Percentiles rank a stretch among this genome's conserved stretches.
Evolutionary conservation across 92 coral and sea anemone genomes (phyloP).

Genomic region (Heliopora coerulea): DNA sequence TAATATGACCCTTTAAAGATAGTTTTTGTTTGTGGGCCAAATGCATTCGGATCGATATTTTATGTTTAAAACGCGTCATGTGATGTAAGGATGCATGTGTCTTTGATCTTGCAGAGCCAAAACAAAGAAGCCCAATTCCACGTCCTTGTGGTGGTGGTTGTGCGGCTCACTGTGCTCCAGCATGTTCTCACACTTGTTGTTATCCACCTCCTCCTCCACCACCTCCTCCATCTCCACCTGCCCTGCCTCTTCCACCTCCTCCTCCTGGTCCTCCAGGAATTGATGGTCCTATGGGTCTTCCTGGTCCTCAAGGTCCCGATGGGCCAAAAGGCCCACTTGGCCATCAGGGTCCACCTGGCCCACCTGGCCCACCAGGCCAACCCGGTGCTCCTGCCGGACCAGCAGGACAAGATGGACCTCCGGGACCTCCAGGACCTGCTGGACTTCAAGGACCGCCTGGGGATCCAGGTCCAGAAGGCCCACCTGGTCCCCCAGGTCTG

Average conservation of each 20-base stretch:
- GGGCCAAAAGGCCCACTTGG: slow-evolving; percentile 99
- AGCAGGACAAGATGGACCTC: slow-evolving; percentile 97
- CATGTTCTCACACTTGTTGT: slow-evolving; percentile 84
- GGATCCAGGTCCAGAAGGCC: slow-evolving; percentile 94
- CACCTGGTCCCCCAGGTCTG: slow-evolving; percentile 83
- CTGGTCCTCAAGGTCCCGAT: slow-evolving; percentile 97
- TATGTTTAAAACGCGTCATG: too few relatives aligned
- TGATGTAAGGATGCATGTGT: too few relatives aligned
- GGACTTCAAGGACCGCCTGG: slow-evolving; percentile 99
- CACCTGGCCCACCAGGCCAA: slow-evolving; percentile 93
- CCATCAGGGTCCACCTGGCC: slow-evolving; percentile 94
- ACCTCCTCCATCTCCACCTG: slow-evolving; percentile 88
- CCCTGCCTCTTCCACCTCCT: slow-evolving; percentile 98
- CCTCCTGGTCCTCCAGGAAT: slow-evolving; percentile 99
- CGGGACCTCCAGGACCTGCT: slow-evolving; percentile 98
- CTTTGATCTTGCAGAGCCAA: background rate
- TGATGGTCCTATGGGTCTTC: slow-evolving; percentile 99
- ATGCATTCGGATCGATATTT: too few relatives aligned
- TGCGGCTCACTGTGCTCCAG: slow-evolving; percentile 73
- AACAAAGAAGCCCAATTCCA: slow-evolving; percentile 78
- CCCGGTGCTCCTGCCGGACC: slow-evolving; percentile 99
- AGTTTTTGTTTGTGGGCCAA: too few relatives aligned
- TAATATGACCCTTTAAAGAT: too few relatives aligned
- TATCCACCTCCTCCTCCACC: slow-evolving; percentile 94
- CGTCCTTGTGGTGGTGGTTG: slow-evolving; percentile 73